Base-by-base conservation (phyloP, 2,113 vertebrate species). In the Apteryx mantelli region DNA sequence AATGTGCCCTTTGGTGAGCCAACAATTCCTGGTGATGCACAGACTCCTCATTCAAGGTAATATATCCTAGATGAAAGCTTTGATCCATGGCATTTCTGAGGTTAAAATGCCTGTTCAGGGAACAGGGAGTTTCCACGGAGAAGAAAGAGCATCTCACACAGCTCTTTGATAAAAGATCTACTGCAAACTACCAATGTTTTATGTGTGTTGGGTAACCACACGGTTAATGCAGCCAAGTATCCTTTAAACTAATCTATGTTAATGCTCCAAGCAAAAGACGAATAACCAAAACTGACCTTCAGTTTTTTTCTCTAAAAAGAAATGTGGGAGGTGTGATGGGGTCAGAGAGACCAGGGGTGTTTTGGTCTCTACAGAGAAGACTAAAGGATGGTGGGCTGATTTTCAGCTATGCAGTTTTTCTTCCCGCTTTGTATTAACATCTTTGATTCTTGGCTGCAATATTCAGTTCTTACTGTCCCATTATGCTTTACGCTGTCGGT, bases 311-410 rank as follows among this genome's bases (percentile, higher is more conserved):
- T 53, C 17, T 76, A 26, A 90, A 44, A 3, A 60, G 69, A 85
- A 63, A 50, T 0, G 0, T 19, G 40, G 82, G 13, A 13, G 3
- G 7, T 92, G 26, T 60, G 26, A 18, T 7, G 60, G 9, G 22
- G 16, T 60, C 60, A 75, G 26, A 34, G 13, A 28, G 46, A 42
- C 7, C 25, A 78, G 5, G 34, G 18, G 1, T 70, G 9, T 30
- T 10, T 34, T 40, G 7, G 25, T 13, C 42, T 76, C 58, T 30
- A 46, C 15, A 64, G 30, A 38, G 75, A 66, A 82, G 18, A 75
- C 32, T 69, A 48, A 68, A 86, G 11, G 9, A 38, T 0, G 76
- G 10, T 6, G 40, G 17, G 52, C 5, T 60, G 83, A 26, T 70
- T 88, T 85, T 87, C 36, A 65, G 6, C 25, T 19, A 55, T 36